Conservation (phyloP, 2,888 invertebrate species). For the Papilio gigon region DNA sequence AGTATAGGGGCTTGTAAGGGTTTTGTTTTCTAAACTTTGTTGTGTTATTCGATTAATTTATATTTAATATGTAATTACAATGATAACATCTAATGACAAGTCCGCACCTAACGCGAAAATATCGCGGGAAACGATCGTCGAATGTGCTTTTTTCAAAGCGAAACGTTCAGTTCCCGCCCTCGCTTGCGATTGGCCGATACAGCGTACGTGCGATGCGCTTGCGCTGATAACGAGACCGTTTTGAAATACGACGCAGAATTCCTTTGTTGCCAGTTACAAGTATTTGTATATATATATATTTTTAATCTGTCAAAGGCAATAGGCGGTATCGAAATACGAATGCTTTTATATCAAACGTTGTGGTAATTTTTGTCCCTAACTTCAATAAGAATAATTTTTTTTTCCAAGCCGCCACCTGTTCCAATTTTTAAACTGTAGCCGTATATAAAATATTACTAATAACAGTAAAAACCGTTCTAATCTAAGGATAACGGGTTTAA, state of each 20-base stretch:
- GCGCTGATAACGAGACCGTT: constrained; percentile 54
- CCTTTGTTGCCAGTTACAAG: constrained; percentile 39
- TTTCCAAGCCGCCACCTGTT: not conserved
- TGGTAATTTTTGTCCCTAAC: constrained; percentile 5
- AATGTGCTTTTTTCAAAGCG: constrained; percentile 56
- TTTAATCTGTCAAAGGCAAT: constrained; percentile 42
- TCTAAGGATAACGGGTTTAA: not conserved
- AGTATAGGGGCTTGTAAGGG: not conserved
- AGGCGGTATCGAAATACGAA: constrained; percentile 21
- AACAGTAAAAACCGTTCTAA: not conserved
- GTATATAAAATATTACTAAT: not conserved
- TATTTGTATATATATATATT: constrained; percentile 33
- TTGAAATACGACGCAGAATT: constrained; percentile 51
- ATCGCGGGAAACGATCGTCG: constrained; percentile 43
- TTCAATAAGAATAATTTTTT: not conserved
- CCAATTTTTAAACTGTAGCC: not conserved
- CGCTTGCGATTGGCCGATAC: constrained; percentile 59
- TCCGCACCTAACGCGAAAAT: constrained; percentile 39
- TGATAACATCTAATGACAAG: constrained; percentile 42
- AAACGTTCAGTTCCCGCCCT: constrained; percentile 57
- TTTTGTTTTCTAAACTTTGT: not conserved
- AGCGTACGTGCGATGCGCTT: constrained; percentile 54
- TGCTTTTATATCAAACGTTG: not conserved
- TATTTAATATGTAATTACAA: constrained; percentile 26
- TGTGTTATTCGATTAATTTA: not conserved